These are phyloP conservation scores for Pholis gunnellus DNA, from an alignment of 2,113 vertebrate species.

Conservation along the genomic window DNA sequence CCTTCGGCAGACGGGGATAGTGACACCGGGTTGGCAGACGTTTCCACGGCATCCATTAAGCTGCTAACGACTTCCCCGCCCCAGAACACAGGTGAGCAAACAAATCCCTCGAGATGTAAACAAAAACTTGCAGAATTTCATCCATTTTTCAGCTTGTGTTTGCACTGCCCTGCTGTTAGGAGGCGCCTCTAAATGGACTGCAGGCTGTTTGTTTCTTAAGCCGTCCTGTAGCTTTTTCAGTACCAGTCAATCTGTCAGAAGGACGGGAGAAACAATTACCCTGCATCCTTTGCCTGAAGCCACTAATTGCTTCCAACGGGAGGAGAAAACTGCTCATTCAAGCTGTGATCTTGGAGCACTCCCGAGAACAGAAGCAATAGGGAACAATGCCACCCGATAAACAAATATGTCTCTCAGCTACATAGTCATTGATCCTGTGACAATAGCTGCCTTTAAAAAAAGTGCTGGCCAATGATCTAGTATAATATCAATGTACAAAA, in stretches of 20 bases:
- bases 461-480: background rate
- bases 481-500: background rate
- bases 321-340: slow-evolving; percentile 42
- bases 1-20: slow-evolving; percentile 18
- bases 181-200: background rate
- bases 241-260: slow-evolving; percentile 46
- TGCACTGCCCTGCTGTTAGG: background rate
- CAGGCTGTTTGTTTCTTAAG: slow-evolving; percentile 20
- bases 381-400: slow-evolving; percentile 26
- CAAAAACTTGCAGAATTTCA: slow-evolving; percentile 23
- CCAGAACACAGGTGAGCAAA: slow-evolving; percentile 68
- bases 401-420: slow-evolving; percentile 16
- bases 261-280: slow-evolving; percentile 27
- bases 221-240: slow-evolving; percentile 21
- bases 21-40: slow-evolving; percentile 26
- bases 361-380: slow-evolving; percentile 4
- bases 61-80: slow-evolving; percentile 29
- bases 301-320: slow-evolving; percentile 70
- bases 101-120: slow-evolving; percentile 1
- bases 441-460: slow-evolving; percentile 1
- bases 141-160: background rate
- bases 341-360: slow-evolving; percentile 22
- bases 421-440: slow-evolving; percentile 4
- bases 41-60: slow-evolving; percentile 21
- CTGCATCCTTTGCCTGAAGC: slow-evolving; percentile 44